Evolutionary conservation across 2,888 invertebrate genomes (phyloP), one percentile per base, ranked within the genome.

Genomic region (Lasioglossum zephyrum): DNA sequence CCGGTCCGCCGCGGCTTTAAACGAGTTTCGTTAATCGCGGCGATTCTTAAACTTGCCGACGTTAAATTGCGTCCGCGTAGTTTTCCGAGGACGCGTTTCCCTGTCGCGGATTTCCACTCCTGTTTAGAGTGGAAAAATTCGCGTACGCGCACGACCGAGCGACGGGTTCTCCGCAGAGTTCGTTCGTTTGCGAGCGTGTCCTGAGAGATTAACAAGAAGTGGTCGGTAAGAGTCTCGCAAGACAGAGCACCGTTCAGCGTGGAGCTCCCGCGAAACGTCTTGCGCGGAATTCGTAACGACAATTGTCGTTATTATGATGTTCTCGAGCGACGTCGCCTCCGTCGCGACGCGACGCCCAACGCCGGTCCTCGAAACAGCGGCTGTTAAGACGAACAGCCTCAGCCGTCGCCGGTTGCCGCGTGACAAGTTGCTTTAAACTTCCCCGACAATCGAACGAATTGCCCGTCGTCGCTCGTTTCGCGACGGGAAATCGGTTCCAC

Each of bases 271-370:
- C 39, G 31, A 11, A 66, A 16, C 73, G 31, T 31, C 77, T 49
- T 49, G 77, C 57, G 41, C 72, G 75, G 73, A 84, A 88, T 84
- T 89, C 81, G 57, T 79, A 86, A 89, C 88, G 86, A 89, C 86
- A 89, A 89, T 86, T 86, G 82, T 89, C 86, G 83, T 89, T 86
- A 84, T 87, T 89, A 83, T 83, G 81, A 85, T 85, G 88, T 77
- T 70, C 49, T 18, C 22, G 49, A 49, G 49, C 47, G 44, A 72
- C 31, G 31, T 66, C 60, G 22, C 31, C 31, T 31, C 63, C 36
- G 53, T 57, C 41, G 4, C 53, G 53, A n/a, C 53, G 53, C 57
- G 53, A 53, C 53, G 53, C 22, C n/a, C 1, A 57, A 57, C 73
- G 47, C 57, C 41, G 81, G 72, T 87, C 79, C 81, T 84, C 82